Conservation (phyloP, 2,888 invertebrate species). For the Drosophila stalkeri region DNA sequence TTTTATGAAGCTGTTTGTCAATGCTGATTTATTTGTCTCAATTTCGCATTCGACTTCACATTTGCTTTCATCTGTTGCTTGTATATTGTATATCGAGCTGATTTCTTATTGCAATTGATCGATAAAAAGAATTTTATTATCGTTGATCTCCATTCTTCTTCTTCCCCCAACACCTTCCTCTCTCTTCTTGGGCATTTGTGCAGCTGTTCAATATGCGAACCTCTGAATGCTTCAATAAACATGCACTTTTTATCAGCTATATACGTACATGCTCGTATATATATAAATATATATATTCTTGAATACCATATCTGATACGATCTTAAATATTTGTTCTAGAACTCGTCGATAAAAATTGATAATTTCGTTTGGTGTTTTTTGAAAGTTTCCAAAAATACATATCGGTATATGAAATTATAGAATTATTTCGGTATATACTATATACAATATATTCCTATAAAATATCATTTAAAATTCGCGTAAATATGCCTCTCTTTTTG, state of each 20-base stretch:
- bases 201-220: neutral
- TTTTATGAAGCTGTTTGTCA: slow-evolving; percentile 63
- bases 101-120: slow-evolving; percentile 19
- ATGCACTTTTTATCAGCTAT: neutral
- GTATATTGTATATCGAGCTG: slow-evolving; percentile 3
- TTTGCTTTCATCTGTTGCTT: neutral
- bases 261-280: no score
- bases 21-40: slow-evolving; percentile 65
- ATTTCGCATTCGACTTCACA: slow-evolving; percentile 5
- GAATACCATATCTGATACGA: no score
- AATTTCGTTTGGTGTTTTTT: no score
- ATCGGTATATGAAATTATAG: no score
- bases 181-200: neutral
- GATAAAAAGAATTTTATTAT: slow-evolving; percentile 19
- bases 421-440: no score
- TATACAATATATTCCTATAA: no score
- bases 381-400: no score
- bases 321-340: no score
- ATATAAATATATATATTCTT: no score
- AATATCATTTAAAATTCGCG: no score
- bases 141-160: neutral
- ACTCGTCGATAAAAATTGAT: no score
- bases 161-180: neutral
- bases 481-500: no score
- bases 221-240: neutral